Conservation (phyloP, 2,888 invertebrate genomes). For the Drosophila meridionalis region DNA sequence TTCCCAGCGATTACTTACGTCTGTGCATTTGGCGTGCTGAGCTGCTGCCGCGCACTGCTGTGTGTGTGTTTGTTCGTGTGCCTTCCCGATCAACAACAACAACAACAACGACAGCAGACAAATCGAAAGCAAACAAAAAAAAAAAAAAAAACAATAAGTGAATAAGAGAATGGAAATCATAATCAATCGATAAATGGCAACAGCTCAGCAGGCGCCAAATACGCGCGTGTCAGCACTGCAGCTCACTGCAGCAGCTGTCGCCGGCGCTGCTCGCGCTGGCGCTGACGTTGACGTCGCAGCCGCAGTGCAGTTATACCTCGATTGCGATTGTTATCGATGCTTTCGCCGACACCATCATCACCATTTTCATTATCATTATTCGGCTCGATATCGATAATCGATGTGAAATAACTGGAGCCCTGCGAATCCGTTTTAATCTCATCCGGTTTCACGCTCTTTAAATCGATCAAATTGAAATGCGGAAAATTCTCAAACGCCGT, state of each 20-base stretch:
- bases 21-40: conserved; percentile 64
- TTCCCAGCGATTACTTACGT: conserved; percentile 58
- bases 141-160: conserved; percentile 15
- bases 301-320: conserved; percentile 71
- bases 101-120: conserved; percentile 35
- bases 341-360: conserved; percentile 69
- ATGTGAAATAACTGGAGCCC: conserved; percentile 86
- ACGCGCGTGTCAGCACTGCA: conserved; percentile 39
- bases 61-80: conserved; percentile 15
- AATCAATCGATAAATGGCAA: conserved; percentile 40
- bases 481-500: conserved; percentile 87
- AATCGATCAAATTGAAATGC: conserved; percentile 84
- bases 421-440: conserved; percentile 86
- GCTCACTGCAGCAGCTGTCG: conserved; percentile 48
- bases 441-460: conserved; percentile 85
- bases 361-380: conserved; percentile 84
- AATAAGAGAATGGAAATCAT: conserved; percentile 5
- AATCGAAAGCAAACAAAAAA: not conserved
- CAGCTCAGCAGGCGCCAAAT: conserved; percentile 73
- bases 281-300: conserved; percentile 61
- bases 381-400: conserved; percentile 85
- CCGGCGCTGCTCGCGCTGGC: conserved; percentile 58
- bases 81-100: conserved; percentile 30
- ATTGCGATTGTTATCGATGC: conserved; percentile 39
- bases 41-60: conserved; percentile 52